phyloP scores from a whole-genome alignment of 2,797 vertebrate genomes.

The Semaprochilodus insignis region DNA sequence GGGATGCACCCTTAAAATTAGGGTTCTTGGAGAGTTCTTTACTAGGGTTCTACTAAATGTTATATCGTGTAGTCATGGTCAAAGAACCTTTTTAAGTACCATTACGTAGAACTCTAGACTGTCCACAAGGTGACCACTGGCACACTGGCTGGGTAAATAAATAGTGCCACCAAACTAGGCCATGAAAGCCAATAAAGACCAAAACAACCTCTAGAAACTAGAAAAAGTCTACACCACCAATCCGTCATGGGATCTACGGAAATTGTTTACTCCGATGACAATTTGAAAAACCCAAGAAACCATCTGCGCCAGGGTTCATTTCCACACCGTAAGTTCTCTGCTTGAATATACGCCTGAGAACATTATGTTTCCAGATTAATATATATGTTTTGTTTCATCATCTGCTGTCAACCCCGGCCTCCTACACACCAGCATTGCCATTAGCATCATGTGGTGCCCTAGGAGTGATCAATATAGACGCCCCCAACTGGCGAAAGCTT shows the following conservation, averaged over 20 bases:
- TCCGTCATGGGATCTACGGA: neutral
- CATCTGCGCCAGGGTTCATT: conserved; percentile 3
- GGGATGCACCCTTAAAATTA: too few relatives aligned
- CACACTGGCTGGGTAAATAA: neutral
- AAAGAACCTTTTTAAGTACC: too few relatives aligned
- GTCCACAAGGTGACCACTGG: neutral
- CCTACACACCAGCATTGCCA: conserved; percentile 23
- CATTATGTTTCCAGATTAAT: conserved; percentile 4
- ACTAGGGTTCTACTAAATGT: too few relatives aligned
- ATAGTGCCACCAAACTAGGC: neutral
- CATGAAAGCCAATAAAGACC: neutral
- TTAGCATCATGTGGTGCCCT: conserved; percentile 25
- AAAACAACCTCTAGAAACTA: neutral
- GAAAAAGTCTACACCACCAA: too few relatives aligned
- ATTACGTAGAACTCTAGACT: too few relatives aligned
- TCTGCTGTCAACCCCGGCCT: neutral
- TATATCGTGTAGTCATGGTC: too few relatives aligned
- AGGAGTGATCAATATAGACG: conserved; percentile 28
- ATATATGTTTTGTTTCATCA: neutral
- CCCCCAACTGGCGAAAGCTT: conserved; percentile 27
- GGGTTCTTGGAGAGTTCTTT: too few relatives aligned
- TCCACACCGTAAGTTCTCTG: neutral
- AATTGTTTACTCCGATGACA: neutral
- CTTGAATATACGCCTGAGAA: neutral
- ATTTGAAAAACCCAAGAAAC: neutral